Evolutionary conservation across 30 jellyfish, hydroid and myxozoan species (phyloP).

Genomic region (Pelagia noctiluca): DNA sequence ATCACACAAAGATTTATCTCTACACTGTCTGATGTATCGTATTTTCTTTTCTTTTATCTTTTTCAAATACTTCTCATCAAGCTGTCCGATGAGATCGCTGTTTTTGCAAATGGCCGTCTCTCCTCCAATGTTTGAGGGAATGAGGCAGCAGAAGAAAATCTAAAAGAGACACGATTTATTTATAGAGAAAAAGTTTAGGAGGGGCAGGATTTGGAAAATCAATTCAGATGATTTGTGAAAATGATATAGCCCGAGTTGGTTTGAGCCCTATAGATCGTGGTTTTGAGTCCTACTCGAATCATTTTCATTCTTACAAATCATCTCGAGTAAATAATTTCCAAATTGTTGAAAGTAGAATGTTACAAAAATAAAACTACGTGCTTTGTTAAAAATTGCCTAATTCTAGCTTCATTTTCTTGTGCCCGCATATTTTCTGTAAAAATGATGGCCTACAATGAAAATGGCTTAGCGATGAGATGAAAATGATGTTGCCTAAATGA

Average conservation of each 20-base stretch:
- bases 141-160: slow-evolving; percentile 75
- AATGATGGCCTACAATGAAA: too few relatives aligned
- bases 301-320: neutral
- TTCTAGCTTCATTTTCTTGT: too few relatives aligned
- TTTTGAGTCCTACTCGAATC: neutral
- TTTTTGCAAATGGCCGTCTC: slow-evolving; percentile 73
- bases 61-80: slow-evolving; percentile 62
- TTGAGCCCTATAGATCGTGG: neutral
- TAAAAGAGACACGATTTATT: too few relatives aligned
- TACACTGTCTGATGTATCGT: slow-evolving; percentile 75
- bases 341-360: too few relatives aligned
- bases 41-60: slow-evolving; percentile 55
- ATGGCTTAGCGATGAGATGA: too few relatives aligned
- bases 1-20: slow-evolving; percentile 48
- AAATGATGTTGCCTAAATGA: too few relatives aligned
- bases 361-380: too few relatives aligned
- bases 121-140: slow-evolving; percentile 73
- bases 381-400: too few relatives aligned
- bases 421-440: too few relatives aligned
- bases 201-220: too few relatives aligned
- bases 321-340: neutral
- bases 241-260: neutral
- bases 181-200: too few relatives aligned
- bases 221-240: neutral
- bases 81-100: slow-evolving; percentile 62